Evolutionary conservation across 2,113 vertebrate genomes (phyloP), one percentile per base, ranked within the genome.

Genomic region (Silurus glanis): DNA sequence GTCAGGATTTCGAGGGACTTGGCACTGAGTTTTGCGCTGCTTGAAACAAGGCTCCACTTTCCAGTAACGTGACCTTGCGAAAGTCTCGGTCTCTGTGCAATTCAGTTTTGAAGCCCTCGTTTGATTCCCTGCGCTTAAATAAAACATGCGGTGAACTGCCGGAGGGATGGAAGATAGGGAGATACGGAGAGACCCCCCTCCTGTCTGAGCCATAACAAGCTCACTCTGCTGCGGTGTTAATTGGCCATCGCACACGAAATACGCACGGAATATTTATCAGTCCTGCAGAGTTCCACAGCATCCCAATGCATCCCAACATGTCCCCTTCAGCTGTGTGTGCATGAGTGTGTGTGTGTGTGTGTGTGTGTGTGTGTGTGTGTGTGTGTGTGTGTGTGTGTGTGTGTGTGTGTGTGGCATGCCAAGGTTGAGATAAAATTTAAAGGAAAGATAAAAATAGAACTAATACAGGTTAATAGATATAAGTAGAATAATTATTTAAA

Each of bases 101-200:
- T 86, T 78, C 67, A 4, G 87, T 83, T 88, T 79, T 79, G 83
- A 86, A 88, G 83, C 76, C 84, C 85, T 53, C 37, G 79, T 82
- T 83, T 83, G 89, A 90, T 88, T 88, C 87, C 85, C 87, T 83
- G 56, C 13, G 72, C 87, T 90, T 90, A 85, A 90, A 90, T 90
- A 90, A 90, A 90, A 88, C 89, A 88, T 90, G 64, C 84, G n/a
- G 71, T 59, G 28, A 59, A 71, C 13, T 8, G 25, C 87, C 67
- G 66, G 47, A 59, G 62, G 85, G 58, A 85, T 75, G 58, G 56
- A 59, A 83, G 80, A 90, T 85, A 66, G 49, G 5, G 23, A 45
- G 85, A 82, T 85, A 82, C 64, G 49, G 59, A 82, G 78, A 82
- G 75, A 86, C 86, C 78, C 59, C 84, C 67, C 82, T 87, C 85